Conservation (phyloP, 2,888 invertebrate species). For the Orthosia incerta region DNA sequence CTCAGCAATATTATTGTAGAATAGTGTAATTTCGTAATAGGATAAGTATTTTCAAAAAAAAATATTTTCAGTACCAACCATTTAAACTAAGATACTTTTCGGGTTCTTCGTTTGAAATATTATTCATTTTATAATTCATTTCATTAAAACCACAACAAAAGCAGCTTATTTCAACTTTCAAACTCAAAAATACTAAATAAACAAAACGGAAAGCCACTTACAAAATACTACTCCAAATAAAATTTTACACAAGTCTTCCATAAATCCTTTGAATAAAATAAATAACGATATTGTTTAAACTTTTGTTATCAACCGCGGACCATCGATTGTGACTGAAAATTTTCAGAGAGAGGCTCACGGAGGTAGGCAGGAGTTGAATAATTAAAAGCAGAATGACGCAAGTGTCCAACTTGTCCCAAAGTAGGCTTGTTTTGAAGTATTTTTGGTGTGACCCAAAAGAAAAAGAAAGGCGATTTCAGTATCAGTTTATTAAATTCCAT, state of each 20-base stretch:
- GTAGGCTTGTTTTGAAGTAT: conserved; percentile 62
- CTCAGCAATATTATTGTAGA: no score
- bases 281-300: conserved; percentile 41
- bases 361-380: conserved; percentile 55
- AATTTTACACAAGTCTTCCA: conserved; percentile 2
- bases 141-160: conserved; percentile 28
- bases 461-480: neutral
- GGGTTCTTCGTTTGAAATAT: neutral
- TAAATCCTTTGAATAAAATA: conserved; percentile 41
- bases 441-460: neutral
- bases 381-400: conserved; percentile 58
- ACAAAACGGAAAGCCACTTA: conserved; percentile 1
- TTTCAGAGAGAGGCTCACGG: conserved; percentile 9
- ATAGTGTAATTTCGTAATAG: no score
- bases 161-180: conserved; percentile 6
- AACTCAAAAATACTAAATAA: conserved; percentile 1
- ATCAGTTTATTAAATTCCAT: neutral
- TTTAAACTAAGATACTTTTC: neutral
- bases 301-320: conserved; percentile 34
- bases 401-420: conserved; percentile 66
- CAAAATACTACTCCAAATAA: conserved; percentile 12
- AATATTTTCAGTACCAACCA: no score
- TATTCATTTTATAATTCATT: neutral
- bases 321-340: conserved; percentile 43
- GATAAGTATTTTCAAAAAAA: no score